Conservation (phyloP, 37 sponge, comb jelly and placozoan species). For the Ephydatia muelleri region DNA sequence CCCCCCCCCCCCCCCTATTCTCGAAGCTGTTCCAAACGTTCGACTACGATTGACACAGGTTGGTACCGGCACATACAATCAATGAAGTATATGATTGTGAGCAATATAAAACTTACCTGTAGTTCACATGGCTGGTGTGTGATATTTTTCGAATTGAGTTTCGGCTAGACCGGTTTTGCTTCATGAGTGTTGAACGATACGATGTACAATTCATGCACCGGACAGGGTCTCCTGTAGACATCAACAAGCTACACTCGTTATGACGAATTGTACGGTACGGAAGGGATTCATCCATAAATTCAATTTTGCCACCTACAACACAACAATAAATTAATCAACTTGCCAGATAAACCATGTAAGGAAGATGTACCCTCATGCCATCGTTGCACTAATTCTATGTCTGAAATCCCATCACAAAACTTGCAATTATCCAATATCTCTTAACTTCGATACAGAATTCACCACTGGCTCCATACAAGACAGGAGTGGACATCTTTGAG, state of each 20-base stretch:
- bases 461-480: not conserved
- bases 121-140: not conserved
- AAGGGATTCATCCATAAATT: not conserved
- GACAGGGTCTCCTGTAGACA: not conserved
- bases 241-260: not conserved
- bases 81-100: too few species aligned
- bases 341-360: not conserved
- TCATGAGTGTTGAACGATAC: not conserved
- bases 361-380: not conserved
- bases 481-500: not conserved
- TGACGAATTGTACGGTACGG: not conserved
- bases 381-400: not conserved
- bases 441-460: not conserved
- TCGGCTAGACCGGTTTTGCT: not conserved
- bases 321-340: not conserved
- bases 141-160: not conserved
- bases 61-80: too few species aligned
- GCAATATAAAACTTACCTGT: not conserved
- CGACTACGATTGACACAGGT: too few species aligned
- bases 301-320: not conserved
- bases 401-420: not conserved
- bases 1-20: too few species aligned
- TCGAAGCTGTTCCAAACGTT: too few species aligned
- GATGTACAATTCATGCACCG: not conserved
- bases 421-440: not conserved